Evolutionary conservation across 1,140 invertebrate genomes (phyloP), one percentile per base, ranked within the genome.

Genomic region (Heliothis subflexa): DNA sequence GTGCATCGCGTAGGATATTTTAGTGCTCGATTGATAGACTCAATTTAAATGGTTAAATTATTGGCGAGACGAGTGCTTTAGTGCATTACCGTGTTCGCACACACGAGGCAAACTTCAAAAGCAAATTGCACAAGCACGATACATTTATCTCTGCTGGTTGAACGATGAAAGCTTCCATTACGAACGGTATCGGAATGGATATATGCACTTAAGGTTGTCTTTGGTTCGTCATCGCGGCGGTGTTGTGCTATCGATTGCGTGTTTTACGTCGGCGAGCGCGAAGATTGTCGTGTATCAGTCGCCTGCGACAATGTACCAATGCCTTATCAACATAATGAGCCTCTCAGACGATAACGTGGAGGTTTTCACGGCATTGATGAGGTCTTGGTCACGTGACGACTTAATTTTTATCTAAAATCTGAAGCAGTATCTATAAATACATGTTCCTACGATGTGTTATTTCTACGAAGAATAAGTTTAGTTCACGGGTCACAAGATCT

Each of bases 121-220:
- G 86, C 88, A 86, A 88, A 91, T 89, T 91, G 85, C 87, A 87
- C 83, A 85, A 86, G 85, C 82, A 86, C 81, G 85, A 73, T 85
- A 86, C 85, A 89, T 91, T 89, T 89, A 89, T 91, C 88, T 88
- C 85, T 81, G 70, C 71, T 81, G 82, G 83, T 82, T 84, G 85
- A 82, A 87, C 85, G 88, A 86, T 90, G 89, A 91, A 89, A 89
- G 88, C 87, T 83, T 90, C 87, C 88, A 90, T 90, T 91, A 91
- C 84, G 75, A 68, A 54, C 50, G 76, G 76, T 79, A 68, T 76
- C 79, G 83, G 85, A 91, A 90, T 90, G 87, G 85, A 89, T 88
- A 88, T 86, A 82, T 89, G 87, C 88, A 88, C 88, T 89, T 88
- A 89, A 88, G 86, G 83, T 89, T 78, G 82, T 80, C 79, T 80